Evolutionary conservation across 2,888 invertebrate species (phyloP), one percentile per base, ranked within the genome.

Genomic region (Drosophila vallismaia): DNA sequence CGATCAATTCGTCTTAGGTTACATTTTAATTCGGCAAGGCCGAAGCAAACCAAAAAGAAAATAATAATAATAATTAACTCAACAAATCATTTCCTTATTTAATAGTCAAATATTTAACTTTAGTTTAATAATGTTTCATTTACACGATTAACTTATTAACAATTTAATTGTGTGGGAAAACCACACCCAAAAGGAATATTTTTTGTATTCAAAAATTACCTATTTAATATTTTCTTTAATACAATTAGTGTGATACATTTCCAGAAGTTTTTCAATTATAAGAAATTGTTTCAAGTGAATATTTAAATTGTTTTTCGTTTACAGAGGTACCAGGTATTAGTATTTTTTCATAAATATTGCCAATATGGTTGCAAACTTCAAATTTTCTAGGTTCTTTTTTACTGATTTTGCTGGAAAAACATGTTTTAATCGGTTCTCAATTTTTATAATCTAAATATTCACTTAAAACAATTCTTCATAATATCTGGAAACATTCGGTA

Each of bases 11-110:
- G 14, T 64, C 67, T 76, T 68, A 7, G 29, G 64, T 60, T 52
- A 46, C 14, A 51, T 44, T 67, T 77, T 71, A 80, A 46, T 79
- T 82, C 82, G 78, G 76, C 78, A 81, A 64, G 44, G 79, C 76
- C 79, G 79, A 81, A 78, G 50, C 54, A 62, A 62, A 33, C 5
- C 3, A 59, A 62, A 57, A 38, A 31, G 19, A 49, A 69, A 52
- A 38, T 33, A 49, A 44, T 24, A 33, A 26, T 31, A 36, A 19
- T 19, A 19, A 19, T 14, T 49, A 52, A 68, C 26, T 67, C 14
- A 59, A 46, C 19, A 14, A 50, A 29, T 36, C n/a, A 12, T 36
- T 36, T 36, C 36, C 36, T 36, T 42, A 42, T 42, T 33, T 19
- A 42, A 19, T 42, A 42, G 40, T 42, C 40, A 42, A 42, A 19